Conservation (phyloP, 2,888 invertebrate species). For the Hemaris fuciformis region DNA sequence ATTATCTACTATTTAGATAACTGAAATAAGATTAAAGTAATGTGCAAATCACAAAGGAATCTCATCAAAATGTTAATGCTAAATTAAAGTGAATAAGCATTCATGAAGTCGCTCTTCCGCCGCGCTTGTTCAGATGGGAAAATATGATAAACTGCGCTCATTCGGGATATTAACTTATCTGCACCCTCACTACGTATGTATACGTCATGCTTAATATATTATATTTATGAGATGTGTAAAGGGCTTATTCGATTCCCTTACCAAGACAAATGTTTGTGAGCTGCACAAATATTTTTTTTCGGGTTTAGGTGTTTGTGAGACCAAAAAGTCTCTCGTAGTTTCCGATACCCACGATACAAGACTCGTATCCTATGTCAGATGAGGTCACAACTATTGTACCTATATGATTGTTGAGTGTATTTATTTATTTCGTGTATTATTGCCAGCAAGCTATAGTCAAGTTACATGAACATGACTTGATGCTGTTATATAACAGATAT, state of each 20-base stretch:
- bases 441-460: too few species aligned
- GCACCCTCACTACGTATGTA: conserved; percentile 19
- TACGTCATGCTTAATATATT: neutral
- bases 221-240: conserved; percentile 8
- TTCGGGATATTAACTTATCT: conserved; percentile 9
- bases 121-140: conserved; percentile 28
- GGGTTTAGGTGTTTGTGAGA: too few species aligned
- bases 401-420: too few species aligned
- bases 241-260: too few species aligned
- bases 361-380: too few species aligned
- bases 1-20: neutral
- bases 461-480: too few species aligned
- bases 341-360: neutral
- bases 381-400: too few species aligned
- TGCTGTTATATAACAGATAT: too few species aligned
- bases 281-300: too few species aligned
- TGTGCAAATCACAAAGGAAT: conserved; percentile 20
- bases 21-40: neutral
- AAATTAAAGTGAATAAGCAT: conserved; percentile 33
- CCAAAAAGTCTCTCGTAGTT: too few species aligned
- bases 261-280: too few species aligned
- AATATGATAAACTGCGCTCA: conserved; percentile 19
- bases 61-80: conserved; percentile 35
- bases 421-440: too few species aligned
- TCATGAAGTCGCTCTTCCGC: conserved; percentile 27